Base-by-base conservation (phyloP, 2,113 vertebrate genomes). In the Lampris megalopsis region DNA sequence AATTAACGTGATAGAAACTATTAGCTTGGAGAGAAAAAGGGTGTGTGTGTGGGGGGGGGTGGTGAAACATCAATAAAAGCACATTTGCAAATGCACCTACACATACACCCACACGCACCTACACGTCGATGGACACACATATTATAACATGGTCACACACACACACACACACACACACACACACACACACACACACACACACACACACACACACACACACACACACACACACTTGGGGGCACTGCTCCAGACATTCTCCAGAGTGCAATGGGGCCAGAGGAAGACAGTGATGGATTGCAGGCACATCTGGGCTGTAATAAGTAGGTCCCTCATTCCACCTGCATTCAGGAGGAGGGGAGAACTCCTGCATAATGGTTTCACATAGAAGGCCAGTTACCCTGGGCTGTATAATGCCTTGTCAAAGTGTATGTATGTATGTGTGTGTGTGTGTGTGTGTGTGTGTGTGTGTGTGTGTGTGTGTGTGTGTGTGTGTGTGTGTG, bases 261-360 rank as follows among this genome's bases (percentile, higher is more conserved):
- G 85, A 92, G 88, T 86, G 79, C 63, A 79, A 80, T 86, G 77
- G 81, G 86, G 80, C 71, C 77, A 79, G 77, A 75, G 36, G 71
- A 78, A 86, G 92, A 93, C 86, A 90, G 82, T 93, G 91, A 93
- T 92, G 87, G 89, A 92, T 92, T 91, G 86, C 90, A 92, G 89
- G 70, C 76, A 86, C 87, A 90, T 91, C 87, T 91, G 90, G 86
- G 87, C 89, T 92, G 89, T 92, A 91, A 93, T 92, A 93, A 93
- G 91, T 91, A 92, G 91, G 93, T 90, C 91, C 89, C 60, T 41
- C 66, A 84, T 89, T 86, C 90, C 90, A 92, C 87, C 90, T 91
- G 91, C 87, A 89, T 91, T 89, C 90, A 90, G 89, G 83, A 86
- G 86, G 82, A 86, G 88, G 84, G n/a, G 74, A 83, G 71, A 75